phyloP scores from a whole-genome alignment of 2,113 vertebrate species.

The Excalfactoria chinensis region DNA sequence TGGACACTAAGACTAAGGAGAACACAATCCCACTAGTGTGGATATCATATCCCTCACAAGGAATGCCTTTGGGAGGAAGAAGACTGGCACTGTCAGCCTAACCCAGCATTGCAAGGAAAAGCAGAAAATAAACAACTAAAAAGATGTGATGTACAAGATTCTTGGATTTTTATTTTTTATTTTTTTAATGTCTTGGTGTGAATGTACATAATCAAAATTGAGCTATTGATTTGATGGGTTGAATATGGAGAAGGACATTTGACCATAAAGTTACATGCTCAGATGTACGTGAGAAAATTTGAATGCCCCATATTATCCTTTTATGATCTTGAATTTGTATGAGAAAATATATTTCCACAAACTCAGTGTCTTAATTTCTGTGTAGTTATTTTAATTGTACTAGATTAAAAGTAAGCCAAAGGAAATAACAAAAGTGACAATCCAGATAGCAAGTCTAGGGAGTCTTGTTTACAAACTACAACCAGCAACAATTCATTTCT shows the following conservation, averaged over 20 bases:
- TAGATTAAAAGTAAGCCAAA: not conserved
- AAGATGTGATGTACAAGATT: not conserved
- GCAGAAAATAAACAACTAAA: not conserved
- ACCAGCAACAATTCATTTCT: constrained; percentile 10
- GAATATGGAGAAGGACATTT: not conserved
- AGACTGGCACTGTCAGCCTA: not conserved
- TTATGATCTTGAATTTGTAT: not conserved
- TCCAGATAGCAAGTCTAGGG: not conserved
- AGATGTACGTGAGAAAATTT: not conserved
- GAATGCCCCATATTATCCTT: not conserved
- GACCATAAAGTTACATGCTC: not conserved
- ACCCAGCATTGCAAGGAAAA: not conserved
- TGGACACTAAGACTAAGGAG: not conserved
- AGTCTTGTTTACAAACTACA: constrained; percentile 54
- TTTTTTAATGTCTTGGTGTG: not conserved
- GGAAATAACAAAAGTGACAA: constrained; percentile 1
- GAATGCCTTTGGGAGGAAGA: not conserved
- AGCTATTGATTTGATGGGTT: not conserved
- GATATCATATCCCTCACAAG: not conserved
- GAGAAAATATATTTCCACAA: not conserved
- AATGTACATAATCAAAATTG: not conserved
- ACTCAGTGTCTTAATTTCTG: not conserved
- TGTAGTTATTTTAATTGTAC: not conserved
- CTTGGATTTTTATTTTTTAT: not conserved
- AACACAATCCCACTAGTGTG: not conserved